Percentiles rank a stretch among this genome's conserved stretches.
Evolutionary conservation across 2,797 vertebrate species (phyloP).

Genomic region (Propithecus deckenii): DNA sequence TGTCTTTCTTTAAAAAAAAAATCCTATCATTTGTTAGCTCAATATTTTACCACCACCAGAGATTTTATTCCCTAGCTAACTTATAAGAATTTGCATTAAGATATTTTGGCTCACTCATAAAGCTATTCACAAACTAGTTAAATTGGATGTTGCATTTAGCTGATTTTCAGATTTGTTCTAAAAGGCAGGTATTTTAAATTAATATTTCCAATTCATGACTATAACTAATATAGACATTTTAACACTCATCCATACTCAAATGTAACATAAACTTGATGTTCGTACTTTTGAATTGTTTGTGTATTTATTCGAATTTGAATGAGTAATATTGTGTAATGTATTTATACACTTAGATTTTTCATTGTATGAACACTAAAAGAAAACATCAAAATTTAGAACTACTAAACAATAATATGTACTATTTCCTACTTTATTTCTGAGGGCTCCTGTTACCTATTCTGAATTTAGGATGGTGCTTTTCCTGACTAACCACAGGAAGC

Average conservation of each 20-base stretch:
- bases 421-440: constrained; percentile 17
- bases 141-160: constrained; percentile 50
- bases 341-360: constrained; percentile 17
- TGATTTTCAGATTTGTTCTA: constrained; percentile 68
- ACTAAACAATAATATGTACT: neutral
- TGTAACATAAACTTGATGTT: neutral
- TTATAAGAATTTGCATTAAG: constrained; percentile 65
- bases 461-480: constrained; percentile 15
- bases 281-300: constrained; percentile 27
- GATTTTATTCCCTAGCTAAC: constrained; percentile 63
- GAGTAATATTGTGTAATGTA: constrained; percentile 3
- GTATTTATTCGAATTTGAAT: constrained; percentile 32
- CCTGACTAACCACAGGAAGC: neutral
- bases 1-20: constrained; percentile 61
- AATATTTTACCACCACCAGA: constrained; percentile 47
- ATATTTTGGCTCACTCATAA: constrained; percentile 59
- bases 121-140: constrained; percentile 30
- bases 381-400: constrained; percentile 36
- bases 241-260: neutral
- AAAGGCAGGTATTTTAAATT: constrained; percentile 62
- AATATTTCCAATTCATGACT: constrained; percentile 45
- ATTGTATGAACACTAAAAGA: neutral
- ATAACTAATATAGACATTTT: constrained; percentile 34
- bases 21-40: constrained; percentile 63
- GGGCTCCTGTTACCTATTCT: neutral